Conservation (phyloP, 2,113 vertebrate species). For the Zosterops japonicus region DNA sequence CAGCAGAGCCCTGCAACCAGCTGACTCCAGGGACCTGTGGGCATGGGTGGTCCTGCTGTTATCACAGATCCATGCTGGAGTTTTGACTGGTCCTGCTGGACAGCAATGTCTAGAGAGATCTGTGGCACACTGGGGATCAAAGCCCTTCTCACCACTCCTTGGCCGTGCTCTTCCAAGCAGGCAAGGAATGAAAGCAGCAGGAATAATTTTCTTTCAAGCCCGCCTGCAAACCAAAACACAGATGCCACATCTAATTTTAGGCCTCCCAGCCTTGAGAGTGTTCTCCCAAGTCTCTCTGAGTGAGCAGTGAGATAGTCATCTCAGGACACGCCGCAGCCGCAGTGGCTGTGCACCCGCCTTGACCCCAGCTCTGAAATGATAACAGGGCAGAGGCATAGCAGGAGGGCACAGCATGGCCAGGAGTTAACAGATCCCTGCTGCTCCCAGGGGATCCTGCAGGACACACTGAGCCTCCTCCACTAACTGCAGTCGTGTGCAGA, state of each 20-base stretch:
- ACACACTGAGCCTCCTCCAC: fast-evolving
- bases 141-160: background rate
- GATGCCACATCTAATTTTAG: slow-evolving; percentile 62
- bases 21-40: no score
- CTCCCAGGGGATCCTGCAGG: background rate
- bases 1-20: no score
- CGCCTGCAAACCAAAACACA: background rate
- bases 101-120: background rate
- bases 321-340: background rate
- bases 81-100: background rate
- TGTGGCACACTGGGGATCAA: fast-evolving
- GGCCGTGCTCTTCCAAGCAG: background rate
- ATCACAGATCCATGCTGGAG: background rate
- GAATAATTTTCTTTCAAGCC: background rate
- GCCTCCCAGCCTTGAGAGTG: background rate
- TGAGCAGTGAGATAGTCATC: background rate
- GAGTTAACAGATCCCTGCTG: fast-evolving
- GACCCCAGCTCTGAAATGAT: background rate
- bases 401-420: background rate
- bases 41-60: fast-evolving
- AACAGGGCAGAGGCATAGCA: background rate
- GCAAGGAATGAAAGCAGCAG: background rate
- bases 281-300: background rate
- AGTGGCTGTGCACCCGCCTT: fast-evolving
- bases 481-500: fast-evolving